Percentiles rank a stretch among this genome's conserved stretches.
Evolutionary conservation across 2,888 invertebrate species (phyloP).

Genomic region (Limnephilus marmoratus): DNA sequence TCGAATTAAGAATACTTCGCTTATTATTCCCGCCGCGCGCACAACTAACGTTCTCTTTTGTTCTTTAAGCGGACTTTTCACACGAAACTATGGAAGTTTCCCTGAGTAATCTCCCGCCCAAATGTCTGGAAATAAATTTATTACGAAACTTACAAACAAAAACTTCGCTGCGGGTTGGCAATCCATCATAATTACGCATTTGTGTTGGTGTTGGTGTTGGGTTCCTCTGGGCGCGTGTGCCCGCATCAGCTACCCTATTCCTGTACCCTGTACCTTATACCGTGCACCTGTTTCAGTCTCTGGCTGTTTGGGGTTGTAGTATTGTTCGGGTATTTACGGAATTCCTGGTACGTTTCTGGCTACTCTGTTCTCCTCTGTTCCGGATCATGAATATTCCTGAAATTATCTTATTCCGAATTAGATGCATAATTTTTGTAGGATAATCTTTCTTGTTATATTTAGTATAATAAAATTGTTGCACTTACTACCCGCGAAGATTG

Average conservation of each 20-base stretch:
- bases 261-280: not conserved
- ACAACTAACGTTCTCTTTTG: constrained; percentile 45
- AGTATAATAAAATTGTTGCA: not conserved
- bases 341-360: not conserved
- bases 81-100: constrained; percentile 60
- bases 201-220: constrained; percentile 36
- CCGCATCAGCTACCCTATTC: not conserved
- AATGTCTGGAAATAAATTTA: constrained; percentile 63
- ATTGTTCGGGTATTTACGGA: not conserved
- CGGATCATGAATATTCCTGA: not conserved
- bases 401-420: not conserved
- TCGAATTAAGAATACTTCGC: constrained; percentile 48
- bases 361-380: not conserved
- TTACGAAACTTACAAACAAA: constrained; percentile 59
- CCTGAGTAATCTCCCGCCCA: constrained; percentile 49
- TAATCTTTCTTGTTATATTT: not conserved
- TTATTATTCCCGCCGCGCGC: constrained; percentile 44
- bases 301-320: not conserved
- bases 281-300: constrained; percentile 37
- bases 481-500: not conserved
- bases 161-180: constrained; percentile 51
- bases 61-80: constrained; percentile 50
- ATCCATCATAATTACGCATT: constrained; percentile 63
- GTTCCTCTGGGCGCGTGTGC: not conserved
- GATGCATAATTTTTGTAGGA: not conserved